Evolutionary conservation across 2,797 vertebrate species (phyloP), one percentile per base, ranked within the genome.

Genomic region (Acrossocheilus wenchowensis): DNA sequence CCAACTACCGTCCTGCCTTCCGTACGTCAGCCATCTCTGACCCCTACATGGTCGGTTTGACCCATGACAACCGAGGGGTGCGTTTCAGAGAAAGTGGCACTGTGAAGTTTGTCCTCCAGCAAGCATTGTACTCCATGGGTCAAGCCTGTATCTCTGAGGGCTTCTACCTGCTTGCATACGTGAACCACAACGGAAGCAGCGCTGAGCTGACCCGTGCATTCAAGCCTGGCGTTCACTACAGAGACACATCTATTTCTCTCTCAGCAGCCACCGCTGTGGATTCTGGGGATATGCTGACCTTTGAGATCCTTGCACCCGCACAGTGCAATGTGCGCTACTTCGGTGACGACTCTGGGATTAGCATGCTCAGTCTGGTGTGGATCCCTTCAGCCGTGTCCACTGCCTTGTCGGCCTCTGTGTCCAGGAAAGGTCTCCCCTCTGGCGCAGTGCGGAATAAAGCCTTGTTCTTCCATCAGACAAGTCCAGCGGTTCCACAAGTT

Each of bases 371-470:
- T 90, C 92, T 98, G 84, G 91, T 97, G 73, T 98, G 97, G 97
- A 95, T 97, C 79, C 96, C 97, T 1, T 93, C 95, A 8, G 92
- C 94, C 0, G 92, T 97, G 89, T 97, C 97, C 10, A 93, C 94
- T n/a, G 94, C 95, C 62, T 68, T 98, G 81, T 94, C 94, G 5
- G 96, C 96, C 68, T 91, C 93, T 0, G 93, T 98, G 91, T 95
- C 96, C 52, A 92, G 93, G 66, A 90, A 88, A 5, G 93, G 95
- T 69, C 93, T 97, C 48, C 96, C 96, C 4, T 94, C 94, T 0
- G 96, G 97, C 34, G 96, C 97, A 2, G 96, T 97, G 68, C 93
- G 97, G 83, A 98, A 98, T 92, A 97, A 96, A 90, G 93, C 96
- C 2, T 92, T 98, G 89, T 94, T 93, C 91, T 98, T 98, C 91